phyloP scores from a whole-genome alignment of 2,113 vertebrate species.

The Apaloderma vittatum region DNA sequence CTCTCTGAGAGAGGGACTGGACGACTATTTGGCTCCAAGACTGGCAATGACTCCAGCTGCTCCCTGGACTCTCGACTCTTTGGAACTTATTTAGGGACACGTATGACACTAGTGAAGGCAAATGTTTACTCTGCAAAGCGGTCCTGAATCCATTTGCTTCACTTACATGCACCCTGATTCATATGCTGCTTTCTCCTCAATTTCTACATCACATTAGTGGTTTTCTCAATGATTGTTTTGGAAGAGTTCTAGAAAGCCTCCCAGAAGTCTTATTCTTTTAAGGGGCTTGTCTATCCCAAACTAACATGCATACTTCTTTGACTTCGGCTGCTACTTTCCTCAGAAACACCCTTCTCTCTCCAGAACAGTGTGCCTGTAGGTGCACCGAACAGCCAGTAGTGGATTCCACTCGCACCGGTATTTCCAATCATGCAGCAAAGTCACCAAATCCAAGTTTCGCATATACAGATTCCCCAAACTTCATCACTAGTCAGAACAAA shows the following conservation, averaged over 20 bases:
- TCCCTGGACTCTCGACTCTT: not conserved
- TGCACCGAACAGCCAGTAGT: not conserved
- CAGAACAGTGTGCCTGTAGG: not conserved
- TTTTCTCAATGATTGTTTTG: not conserved
- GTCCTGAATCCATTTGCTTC: not conserved
- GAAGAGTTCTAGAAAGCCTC: not conserved
- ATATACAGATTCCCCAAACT: not conserved
- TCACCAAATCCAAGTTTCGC: not conserved
- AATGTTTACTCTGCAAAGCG: not conserved
- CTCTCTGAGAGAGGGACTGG: not conserved
- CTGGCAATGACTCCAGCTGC: not conserved
- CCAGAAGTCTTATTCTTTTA: not conserved
- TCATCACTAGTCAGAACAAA: not conserved
- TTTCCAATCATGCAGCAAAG: not conserved
- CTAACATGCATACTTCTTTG: accelerated
- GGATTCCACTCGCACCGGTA: not conserved
- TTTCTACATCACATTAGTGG: too few relatives aligned
- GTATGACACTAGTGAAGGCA: not conserved
- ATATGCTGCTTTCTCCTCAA: not conserved
- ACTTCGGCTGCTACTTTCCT: not conserved
- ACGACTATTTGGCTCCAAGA: not conserved
- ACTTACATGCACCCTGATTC: accelerated
- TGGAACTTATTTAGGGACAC: not conserved
- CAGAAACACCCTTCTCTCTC: not conserved
- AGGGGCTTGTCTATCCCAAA: not conserved